phyloP scores from a whole-genome alignment of 1,140 invertebrate genomes.

The Anastrepha obliqua region DNA sequence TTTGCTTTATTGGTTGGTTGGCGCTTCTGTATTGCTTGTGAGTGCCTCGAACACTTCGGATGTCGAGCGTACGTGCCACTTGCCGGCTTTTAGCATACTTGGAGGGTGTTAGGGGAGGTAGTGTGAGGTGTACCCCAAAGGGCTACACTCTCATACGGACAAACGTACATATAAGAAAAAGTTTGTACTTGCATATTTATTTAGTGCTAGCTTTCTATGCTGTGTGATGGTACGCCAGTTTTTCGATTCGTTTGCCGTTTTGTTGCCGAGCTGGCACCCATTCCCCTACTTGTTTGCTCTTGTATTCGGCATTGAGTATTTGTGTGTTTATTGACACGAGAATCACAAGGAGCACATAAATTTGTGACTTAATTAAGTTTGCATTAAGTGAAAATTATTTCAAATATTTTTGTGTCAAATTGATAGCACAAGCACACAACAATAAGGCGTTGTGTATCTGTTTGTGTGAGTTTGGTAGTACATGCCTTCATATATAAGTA shows the following conservation, averaged over 20 bases:
- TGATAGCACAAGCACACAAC: neutral
- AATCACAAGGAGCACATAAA: neutral
- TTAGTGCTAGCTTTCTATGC: no score
- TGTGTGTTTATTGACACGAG: conserved; percentile 31
- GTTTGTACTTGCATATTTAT: neutral
- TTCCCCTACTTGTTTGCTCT: neutral
- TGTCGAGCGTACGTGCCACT: conserved; percentile 13
- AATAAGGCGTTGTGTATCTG: no score
- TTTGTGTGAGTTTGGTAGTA: no score
- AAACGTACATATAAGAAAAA: neutral
- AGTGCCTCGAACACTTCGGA: neutral
- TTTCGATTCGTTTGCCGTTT: no score
- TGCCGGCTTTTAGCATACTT: neutral
- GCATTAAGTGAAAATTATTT: conserved; percentile 49
- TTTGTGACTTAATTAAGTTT: conserved; percentile 53
- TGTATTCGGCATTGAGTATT: neutral
- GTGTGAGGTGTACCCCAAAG: neutral
- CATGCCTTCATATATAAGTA: no score
- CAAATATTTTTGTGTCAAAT: neutral
- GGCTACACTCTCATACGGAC: neutral
- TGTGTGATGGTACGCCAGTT: no score
- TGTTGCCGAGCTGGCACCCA: neutral
- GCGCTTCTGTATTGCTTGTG: conserved; percentile 38
- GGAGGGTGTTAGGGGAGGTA: neutral
- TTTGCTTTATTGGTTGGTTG: conserved; percentile 32